phyloP scores from a whole-genome alignment of 2,888 invertebrate genomes.

The Toxonevra muliebris region DNA sequence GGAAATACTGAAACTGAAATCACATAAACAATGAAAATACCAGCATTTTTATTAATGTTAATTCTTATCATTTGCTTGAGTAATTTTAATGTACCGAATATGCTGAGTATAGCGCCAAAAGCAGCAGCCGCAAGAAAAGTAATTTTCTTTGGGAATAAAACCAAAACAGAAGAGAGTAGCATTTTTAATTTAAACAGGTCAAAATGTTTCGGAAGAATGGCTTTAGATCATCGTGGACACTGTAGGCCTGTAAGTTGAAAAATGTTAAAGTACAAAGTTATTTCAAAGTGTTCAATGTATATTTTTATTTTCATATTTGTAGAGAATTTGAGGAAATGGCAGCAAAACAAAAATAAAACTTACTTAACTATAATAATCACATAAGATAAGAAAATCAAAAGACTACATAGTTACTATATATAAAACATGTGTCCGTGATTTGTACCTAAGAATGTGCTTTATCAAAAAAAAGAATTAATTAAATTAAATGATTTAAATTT shows the following conservation, averaged over 20 bases:
- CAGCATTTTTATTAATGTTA: background rate
- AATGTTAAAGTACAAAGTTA: too few species aligned
- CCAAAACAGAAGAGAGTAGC: slow-evolving; percentile 45
- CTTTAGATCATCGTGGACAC: slow-evolving; percentile 50
- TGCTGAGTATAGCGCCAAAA: slow-evolving; percentile 4
- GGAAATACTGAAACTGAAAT: background rate
- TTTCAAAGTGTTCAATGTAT: too few species aligned
- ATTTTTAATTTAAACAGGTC: slow-evolving; percentile 41
- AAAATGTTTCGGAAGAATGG: slow-evolving; percentile 40
- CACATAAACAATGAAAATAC: slow-evolving; percentile 31
- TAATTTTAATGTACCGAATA: background rate
- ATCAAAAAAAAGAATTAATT: too few species aligned
- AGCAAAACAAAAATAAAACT: too few species aligned
- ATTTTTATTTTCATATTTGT: too few species aligned
- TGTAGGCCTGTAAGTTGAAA: slow-evolving; percentile 47
- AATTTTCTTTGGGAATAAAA: slow-evolving; percentile 40
- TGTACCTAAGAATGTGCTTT: too few species aligned
- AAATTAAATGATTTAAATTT: too few species aligned
- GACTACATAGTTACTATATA: too few species aligned
- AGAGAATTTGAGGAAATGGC: too few species aligned
- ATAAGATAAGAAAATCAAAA: too few species aligned
- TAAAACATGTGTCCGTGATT: too few species aligned
- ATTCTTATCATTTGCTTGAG: slow-evolving; percentile 8
- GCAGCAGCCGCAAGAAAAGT: slow-evolving; percentile 32
- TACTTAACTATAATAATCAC: too few species aligned